Base-by-base conservation (phyloP, 2,797 vertebrate species). In the Pterois miles region DNA sequence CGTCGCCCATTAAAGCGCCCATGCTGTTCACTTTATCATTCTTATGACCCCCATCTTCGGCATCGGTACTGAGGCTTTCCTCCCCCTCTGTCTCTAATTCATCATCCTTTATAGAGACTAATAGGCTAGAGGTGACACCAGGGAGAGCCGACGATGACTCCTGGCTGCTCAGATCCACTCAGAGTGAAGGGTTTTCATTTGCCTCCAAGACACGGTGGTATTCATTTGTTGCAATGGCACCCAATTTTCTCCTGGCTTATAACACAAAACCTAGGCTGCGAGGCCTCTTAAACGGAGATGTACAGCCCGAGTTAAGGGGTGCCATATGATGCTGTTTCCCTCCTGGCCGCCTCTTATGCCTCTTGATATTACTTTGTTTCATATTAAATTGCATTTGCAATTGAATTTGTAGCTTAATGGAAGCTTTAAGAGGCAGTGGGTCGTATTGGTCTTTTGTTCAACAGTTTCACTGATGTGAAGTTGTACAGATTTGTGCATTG, bases 41-140 rank as follows among this genome's bases (percentile, higher is more conserved):
- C 94, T 95, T 95, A 96, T 94, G 94, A 94, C 93, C 91, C 87
- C 78, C 86, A 67, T 91, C 83, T 91, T 90, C 86, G 72, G 90
- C 91, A 84, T 85, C 57, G 59, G 88, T 86, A 82, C 90, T 40
- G 83, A 92, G 93, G 90, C 90, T 89, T 88, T 89, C 89, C 93
- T 91, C 92, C 86, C 86, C 91, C 93, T 92, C 93, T 68, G 76
- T 86, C 91, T 92, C 93, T 94, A 95, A 96, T 96, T 94, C 93
- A 96, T 96, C 95, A 96, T 96, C 91, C 93, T 96, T 95, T 95
- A 96, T 95, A 93, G 94, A 96, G 95, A 96, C 94, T 95, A 96
- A 96, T 96, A 93, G 94, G 93, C 88, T 89, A 20, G 87, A 87
- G 88, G 86, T 92, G 89, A 93, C 93, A 93, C 93, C 71, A 64